Evolutionary conservation across 1,140 invertebrate genomes (phyloP).

Genomic region (Phocides pigmalion): DNA sequence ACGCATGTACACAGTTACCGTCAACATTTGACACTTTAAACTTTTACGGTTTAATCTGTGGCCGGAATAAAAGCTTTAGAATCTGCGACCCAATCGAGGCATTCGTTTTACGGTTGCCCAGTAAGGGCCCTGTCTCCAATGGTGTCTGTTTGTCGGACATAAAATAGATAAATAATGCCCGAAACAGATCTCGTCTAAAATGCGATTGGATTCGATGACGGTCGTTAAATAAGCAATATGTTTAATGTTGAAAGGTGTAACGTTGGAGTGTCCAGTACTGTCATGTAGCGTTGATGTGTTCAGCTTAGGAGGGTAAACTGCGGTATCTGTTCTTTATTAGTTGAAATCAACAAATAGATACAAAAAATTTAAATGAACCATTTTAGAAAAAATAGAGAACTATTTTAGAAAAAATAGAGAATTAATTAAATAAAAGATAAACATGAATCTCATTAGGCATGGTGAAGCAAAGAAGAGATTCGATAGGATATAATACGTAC

Average conservation of each 20-base stretch:
- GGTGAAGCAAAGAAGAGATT: no score
- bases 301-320: no score
- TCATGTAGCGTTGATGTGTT: not conserved
- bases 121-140: constrained; percentile 57
- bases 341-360: no score
- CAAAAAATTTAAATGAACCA: no score
- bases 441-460: no score
- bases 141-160: constrained; percentile 49
- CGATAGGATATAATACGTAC: no score
- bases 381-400: no score
- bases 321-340: no score
- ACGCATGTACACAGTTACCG: not conserved
- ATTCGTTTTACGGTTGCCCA: constrained; percentile 42
- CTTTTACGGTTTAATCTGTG: constrained; percentile 51
- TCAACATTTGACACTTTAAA: constrained; percentile 60
- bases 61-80: constrained; percentile 47
- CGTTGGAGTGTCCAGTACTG: no score
- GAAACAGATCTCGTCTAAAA: constrained; percentile 30
- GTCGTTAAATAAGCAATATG: constrained; percentile 40
- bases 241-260: constrained; percentile 47
- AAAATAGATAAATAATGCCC: constrained; percentile 68
- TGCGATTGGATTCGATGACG: constrained; percentile 35
- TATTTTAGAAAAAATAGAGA: no score
- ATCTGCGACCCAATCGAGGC: constrained; percentile 44
- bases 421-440: no score